Evolutionary conservation across 2,797 vertebrate genomes (phyloP).

Genomic region (Hapalemur alaotrensis): DNA sequence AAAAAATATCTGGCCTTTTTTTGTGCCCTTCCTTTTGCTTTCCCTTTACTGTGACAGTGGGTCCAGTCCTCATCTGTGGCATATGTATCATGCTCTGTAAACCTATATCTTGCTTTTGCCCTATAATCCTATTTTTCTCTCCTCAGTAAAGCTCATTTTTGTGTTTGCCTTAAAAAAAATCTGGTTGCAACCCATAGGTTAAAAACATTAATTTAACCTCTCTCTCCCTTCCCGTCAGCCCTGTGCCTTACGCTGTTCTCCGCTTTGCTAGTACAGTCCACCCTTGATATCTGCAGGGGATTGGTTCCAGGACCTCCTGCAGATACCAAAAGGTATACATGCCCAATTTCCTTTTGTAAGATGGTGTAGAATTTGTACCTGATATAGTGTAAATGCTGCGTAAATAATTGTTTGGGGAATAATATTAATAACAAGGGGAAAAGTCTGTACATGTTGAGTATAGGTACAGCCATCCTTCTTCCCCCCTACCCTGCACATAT

Average conservation of each 20-base stretch:
- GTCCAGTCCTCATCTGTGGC: too few relatives aligned
- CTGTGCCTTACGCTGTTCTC: background rate
- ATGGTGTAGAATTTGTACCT: background rate
- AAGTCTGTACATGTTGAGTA: background rate
- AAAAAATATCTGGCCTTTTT: background rate
- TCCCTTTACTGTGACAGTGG: too few relatives aligned
- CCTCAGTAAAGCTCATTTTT: too few relatives aligned
- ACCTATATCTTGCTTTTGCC: too few relatives aligned
- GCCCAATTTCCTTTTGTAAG: background rate
- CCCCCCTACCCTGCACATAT: too few relatives aligned
- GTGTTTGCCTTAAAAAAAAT: background rate
- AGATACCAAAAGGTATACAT: background rate
- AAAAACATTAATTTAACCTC: background rate
- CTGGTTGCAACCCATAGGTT: background rate
- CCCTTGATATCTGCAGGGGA: too few relatives aligned
- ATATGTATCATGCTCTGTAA: too few relatives aligned
- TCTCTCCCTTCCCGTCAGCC: background rate
- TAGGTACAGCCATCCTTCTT: background rate
- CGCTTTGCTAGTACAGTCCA: background rate
- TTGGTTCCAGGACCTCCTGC: background rate
- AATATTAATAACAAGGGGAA: too few relatives aligned
- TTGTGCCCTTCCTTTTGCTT: too few relatives aligned
- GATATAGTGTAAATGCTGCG: background rate
- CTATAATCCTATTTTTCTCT: too few relatives aligned
- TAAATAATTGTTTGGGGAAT: background rate